phyloP scores from a whole-genome alignment of 2,888 invertebrate species.

The Platycheirus rosarum region DNA sequence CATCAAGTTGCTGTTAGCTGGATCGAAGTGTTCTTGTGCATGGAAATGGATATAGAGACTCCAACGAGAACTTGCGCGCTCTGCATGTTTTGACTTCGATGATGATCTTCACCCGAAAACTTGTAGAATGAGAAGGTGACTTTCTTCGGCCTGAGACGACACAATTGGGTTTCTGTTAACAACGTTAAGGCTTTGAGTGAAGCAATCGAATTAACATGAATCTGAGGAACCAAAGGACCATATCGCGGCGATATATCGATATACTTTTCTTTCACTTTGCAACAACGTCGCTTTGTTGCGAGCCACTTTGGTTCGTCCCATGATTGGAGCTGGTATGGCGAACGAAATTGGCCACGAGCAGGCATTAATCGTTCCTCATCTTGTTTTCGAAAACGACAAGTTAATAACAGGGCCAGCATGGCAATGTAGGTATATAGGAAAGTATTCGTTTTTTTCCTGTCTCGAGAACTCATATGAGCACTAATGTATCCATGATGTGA shows the following conservation, averaged over 20 bases:
- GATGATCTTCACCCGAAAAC: conserved; percentile 63
- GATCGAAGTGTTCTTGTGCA: conserved; percentile 57
- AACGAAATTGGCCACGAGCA: conserved; percentile 79
- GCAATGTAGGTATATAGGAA: conserved; percentile 54
- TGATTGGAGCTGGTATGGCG: conserved; percentile 27
- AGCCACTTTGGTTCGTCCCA: not conserved
- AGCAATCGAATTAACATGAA: conserved; percentile 66
- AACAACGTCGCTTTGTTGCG: conserved; percentile 27
- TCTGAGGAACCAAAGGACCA: conserved; percentile 56
- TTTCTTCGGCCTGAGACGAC: conserved; percentile 42
- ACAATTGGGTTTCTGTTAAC: conserved; percentile 37
- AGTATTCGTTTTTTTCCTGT: not conserved
- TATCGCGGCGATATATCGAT: conserved; percentile 60
- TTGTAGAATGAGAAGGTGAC: conserved; percentile 44
- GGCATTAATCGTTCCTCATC: conserved; percentile 80
- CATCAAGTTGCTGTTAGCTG: conserved; percentile 29
- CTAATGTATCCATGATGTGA: conserved; percentile 53
- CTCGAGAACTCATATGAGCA: conserved; percentile 59
- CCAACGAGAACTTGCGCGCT: conserved; percentile 37
- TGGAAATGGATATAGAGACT: conserved; percentile 58
- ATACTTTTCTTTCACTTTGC: conserved; percentile 33
- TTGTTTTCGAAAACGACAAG: conserved; percentile 80
- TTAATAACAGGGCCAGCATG: conserved; percentile 78
- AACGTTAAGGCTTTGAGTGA: conserved; percentile 4
- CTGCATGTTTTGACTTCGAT: conserved; percentile 64